phyloP scores from a whole-genome alignment of 2,113 vertebrate genomes.

The Corynorhinus townsendii region DNA sequence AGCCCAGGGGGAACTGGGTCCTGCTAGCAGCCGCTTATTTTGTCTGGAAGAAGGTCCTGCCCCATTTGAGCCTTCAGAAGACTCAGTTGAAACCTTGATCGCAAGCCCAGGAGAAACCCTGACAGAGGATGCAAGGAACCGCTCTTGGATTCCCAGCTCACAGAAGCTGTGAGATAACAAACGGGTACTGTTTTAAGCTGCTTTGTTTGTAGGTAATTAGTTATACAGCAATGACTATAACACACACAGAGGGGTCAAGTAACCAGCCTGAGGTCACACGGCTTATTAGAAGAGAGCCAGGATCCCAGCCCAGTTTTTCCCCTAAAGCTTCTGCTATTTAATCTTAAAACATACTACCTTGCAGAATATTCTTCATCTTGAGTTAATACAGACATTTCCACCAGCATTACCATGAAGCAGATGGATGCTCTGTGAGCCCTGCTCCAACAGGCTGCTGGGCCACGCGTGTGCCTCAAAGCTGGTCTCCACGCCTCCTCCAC shows the following conservation, averaged over 20 bases:
- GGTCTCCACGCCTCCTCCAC: background rate
- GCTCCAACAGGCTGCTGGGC: background rate
- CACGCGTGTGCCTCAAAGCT: fast-evolving
- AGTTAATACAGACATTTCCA: background rate
- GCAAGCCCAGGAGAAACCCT: background rate
- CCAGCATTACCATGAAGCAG: background rate
- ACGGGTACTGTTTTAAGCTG: background rate
- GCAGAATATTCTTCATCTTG: background rate
- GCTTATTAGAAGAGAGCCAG: background rate
- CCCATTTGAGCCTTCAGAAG: background rate
- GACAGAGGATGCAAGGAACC: background rate
- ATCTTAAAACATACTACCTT: background rate
- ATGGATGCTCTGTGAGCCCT: fast-evolving
- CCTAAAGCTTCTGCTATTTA: background rate
- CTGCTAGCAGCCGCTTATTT: background rate
- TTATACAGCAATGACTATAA: background rate
- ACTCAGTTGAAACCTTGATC: background rate
- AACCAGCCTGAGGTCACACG: background rate
- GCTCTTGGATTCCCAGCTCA: background rate
- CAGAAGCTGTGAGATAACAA: background rate
- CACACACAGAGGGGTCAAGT: background rate
- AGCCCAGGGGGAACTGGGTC: background rate
- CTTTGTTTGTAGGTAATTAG: background rate
- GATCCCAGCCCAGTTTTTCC: background rate
- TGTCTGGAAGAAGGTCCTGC: background rate